Conservation (phyloP, 2,888 invertebrate genomes). For the Philhelius pedissequus region DNA sequence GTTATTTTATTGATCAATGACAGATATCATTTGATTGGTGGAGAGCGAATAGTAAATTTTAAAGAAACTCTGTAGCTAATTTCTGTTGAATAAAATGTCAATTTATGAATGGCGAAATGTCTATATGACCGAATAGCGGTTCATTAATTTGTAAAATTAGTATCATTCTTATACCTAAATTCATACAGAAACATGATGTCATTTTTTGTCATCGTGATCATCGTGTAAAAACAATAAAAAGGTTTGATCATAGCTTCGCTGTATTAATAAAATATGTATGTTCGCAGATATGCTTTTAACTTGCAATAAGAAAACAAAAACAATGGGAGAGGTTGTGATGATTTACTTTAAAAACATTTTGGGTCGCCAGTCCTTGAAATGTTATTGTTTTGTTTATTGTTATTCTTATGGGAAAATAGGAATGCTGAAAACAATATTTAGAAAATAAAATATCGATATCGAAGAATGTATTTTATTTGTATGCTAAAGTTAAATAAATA, state of each 20-base stretch:
- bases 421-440: background rate
- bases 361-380: background rate
- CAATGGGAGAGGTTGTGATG: background rate
- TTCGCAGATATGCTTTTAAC: background rate
- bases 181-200: slow-evolving; percentile 57
- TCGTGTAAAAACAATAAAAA: background rate
- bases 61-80: background rate
- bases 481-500: background rate
- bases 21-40: slow-evolving; percentile 48
- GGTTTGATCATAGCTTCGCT: background rate
- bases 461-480: background rate
- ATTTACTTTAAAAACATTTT: background rate
- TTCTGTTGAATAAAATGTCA: slow-evolving; percentile 7
- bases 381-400: background rate
- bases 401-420: background rate
- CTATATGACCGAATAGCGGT: background rate
- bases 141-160: slow-evolving; percentile 27
- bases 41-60: slow-evolving; percentile 15
- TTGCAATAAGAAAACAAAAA: background rate
- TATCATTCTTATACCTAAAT: slow-evolving; percentile 12
- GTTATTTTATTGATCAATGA: slow-evolving; percentile 59
- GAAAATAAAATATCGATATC: no score
- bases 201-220: slow-evolving; percentile 8
- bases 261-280: background rate
- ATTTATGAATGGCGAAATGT: slow-evolving; percentile 42